These are phyloP conservation scores for Seriola dumerili DNA, from an alignment of 2,113 vertebrate species.

Conservation along the genomic window DNA sequence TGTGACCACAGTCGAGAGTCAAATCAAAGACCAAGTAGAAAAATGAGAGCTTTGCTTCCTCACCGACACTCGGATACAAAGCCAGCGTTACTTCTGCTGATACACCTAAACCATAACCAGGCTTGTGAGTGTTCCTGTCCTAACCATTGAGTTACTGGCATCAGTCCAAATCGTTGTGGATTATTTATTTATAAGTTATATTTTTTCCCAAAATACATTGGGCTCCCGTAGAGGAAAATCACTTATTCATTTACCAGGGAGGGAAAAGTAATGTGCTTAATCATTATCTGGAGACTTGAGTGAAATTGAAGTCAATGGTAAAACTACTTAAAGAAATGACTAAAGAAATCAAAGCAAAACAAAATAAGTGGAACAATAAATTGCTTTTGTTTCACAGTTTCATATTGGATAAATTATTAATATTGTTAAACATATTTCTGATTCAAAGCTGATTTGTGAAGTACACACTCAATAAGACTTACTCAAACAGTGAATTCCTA, in stretches of 20 bases:
- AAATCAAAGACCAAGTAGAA: neutral
- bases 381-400: neutral
- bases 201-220: slow-evolving; percentile 21
- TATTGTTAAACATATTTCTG: neutral
- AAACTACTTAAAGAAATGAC: neutral
- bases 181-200: slow-evolving; percentile 36
- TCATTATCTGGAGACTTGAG: neutral
- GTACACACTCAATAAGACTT: neutral
- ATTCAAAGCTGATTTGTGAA: neutral
- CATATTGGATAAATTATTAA: neutral
- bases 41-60: slow-evolving; percentile 4
- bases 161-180: neutral
- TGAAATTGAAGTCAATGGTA: neutral
- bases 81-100: neutral
- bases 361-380: slow-evolving; percentile 1
- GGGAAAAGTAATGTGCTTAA: neutral
- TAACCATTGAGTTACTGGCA: slow-evolving; percentile 8
- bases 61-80: slow-evolving; percentile 5
- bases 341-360: neutral
- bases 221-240: slow-evolving; percentile 4
- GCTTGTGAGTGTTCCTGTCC: slow-evolving; percentile 1
- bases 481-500: neutral
- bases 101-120: neutral
- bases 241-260: slow-evolving; percentile 36
- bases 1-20: neutral